Percentiles rank a stretch among this genome's conserved stretches.
Conservation (phyloP, 2,888 invertebrate genomes). For the Trachelus stipa region DNA sequence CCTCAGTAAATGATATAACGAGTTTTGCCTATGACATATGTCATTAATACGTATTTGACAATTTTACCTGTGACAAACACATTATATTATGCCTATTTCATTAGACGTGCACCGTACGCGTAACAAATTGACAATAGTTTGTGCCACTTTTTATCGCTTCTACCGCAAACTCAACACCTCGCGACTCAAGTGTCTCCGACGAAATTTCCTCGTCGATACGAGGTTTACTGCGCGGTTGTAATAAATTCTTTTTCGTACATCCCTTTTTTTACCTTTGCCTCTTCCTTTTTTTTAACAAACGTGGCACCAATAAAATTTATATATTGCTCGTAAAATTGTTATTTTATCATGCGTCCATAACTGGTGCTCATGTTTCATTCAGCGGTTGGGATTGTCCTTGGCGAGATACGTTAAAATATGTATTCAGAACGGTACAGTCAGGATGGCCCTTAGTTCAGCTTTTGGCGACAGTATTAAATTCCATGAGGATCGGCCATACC, state of each 20-base stretch:
- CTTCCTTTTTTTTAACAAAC: constrained; percentile 14
- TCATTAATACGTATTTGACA: background rate
- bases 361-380: background rate
- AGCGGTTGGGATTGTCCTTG: background rate
- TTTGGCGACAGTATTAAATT: background rate
- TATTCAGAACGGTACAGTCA: background rate
- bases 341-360: background rate
- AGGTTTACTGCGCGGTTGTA: background rate
- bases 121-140: background rate
- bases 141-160: background rate
- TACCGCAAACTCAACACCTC: background rate
- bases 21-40: background rate
- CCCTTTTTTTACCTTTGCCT: constrained; percentile 8
- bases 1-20: background rate
- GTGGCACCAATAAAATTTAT: background rate
- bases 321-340: background rate
- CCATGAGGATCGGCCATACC: background rate
- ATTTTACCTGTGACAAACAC: background rate
- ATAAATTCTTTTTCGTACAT: background rate
- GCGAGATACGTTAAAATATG: background rate
- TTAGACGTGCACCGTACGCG: background rate
- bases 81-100: background rate
- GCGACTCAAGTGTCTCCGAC: background rate
- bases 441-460: background rate
- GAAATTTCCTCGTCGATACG: background rate